Conservation (phyloP, 1,140 invertebrate genomes). For the Scaptomyza hsui region DNA sequence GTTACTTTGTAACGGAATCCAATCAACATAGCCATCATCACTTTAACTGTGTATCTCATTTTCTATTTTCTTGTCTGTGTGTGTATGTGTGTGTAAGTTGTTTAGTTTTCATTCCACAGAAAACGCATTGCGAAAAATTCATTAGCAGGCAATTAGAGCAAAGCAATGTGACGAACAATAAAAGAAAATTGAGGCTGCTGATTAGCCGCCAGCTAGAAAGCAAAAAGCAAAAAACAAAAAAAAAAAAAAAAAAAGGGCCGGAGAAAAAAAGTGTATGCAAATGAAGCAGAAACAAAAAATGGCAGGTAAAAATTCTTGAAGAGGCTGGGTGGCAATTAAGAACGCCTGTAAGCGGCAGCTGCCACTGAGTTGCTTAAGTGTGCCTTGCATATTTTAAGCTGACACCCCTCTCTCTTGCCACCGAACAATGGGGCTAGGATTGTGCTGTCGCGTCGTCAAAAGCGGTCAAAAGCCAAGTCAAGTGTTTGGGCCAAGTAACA, state of each 20-base stretch:
- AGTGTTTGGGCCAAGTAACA: slow-evolving; percentile 50
- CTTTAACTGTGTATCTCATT: not conserved
- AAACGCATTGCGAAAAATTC: slow-evolving; percentile 11
- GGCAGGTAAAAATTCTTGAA: slow-evolving; percentile 1
- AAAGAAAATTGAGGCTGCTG: slow-evolving; percentile 14
- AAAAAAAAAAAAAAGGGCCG: not conserved
- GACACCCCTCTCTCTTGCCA: not conserved
- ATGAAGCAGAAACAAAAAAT: not conserved
- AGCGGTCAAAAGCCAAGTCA: slow-evolving; percentile 71
- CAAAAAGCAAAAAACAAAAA: not conserved
- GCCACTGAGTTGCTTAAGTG: slow-evolving; percentile 53
- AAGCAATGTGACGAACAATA: slow-evolving; percentile 9
- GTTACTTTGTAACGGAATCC: not conserved
- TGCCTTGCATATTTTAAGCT: slow-evolving; percentile 66
- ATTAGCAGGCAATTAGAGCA: slow-evolving; percentile 27
- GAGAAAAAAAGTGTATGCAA: not conserved
- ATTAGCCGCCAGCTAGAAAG: slow-evolving; percentile 23
- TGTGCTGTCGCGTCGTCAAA: slow-evolving; percentile 29
- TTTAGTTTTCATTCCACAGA: slow-evolving; percentile 39
- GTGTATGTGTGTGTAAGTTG: slow-evolving; percentile 33
- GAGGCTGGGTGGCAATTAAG: slow-evolving; percentile 38
- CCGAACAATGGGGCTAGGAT: slow-evolving; percentile 2
- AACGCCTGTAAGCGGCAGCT: slow-evolving; percentile 42
- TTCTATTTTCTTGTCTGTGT: not conserved
- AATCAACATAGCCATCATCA: not conserved